These are phyloP conservation scores for Ameiurus melas DNA, from an alignment of 2,113 vertebrate species.

Conservation along the genomic window DNA sequence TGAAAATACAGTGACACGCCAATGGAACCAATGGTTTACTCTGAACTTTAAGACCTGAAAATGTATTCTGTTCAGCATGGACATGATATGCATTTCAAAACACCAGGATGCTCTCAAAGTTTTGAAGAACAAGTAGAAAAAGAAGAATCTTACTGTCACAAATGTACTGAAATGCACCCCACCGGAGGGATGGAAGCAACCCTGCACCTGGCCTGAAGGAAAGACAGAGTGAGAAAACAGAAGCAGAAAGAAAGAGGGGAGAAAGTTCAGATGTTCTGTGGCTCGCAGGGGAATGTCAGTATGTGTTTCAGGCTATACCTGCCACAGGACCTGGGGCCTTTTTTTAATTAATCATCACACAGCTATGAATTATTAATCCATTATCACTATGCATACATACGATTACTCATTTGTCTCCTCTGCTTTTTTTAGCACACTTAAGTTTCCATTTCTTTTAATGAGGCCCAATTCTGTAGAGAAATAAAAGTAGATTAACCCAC, in stretches of 20 bases:
- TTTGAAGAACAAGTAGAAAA: conserved; percentile 28
- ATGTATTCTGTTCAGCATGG: background rate
- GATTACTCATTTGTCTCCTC: conserved; percentile 61
- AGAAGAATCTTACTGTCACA: conserved; percentile 34
- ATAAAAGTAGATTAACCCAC: conserved; percentile 55
- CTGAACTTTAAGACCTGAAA: background rate
- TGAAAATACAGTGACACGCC: background rate
- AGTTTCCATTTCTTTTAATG: conserved; percentile 64
- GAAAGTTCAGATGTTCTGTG: conserved; percentile 56
- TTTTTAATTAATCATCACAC: conserved; percentile 79
- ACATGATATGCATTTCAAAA: conserved; percentile 10
- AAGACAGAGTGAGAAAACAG: conserved; percentile 33
- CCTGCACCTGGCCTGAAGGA: conserved; percentile 51
- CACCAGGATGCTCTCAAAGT: background rate
- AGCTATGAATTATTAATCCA: conserved; percentile 77
- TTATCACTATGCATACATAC: conserved; percentile 71
- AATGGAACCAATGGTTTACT: background rate
- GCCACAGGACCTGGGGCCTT: conserved; percentile 72
- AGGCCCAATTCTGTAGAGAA: conserved; percentile 49
- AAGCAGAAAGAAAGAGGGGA: conserved; percentile 51
- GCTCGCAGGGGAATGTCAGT: conserved; percentile 70
- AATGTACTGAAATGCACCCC: conserved; percentile 41
- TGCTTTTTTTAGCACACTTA: conserved; percentile 58
- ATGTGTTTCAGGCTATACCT: conserved; percentile 71
- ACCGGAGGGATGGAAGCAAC: conserved; percentile 32